phyloP scores from a whole-genome alignment of 2,113 vertebrate species.

The Lepus europaeus region DNA sequence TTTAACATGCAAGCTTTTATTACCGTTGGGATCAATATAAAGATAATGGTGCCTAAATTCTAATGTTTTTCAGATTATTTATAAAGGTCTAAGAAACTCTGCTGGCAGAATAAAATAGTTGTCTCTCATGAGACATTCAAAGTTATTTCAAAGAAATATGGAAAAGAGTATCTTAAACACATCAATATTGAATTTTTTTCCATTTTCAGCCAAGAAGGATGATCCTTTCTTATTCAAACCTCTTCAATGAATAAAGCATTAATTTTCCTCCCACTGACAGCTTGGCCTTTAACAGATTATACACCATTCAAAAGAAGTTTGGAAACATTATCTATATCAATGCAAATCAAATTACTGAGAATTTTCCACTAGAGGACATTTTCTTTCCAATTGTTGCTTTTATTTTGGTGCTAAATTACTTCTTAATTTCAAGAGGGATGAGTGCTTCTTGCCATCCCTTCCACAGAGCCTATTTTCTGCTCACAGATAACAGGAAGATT shows the following conservation, averaged over 20 bases:
- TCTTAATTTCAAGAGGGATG: slow-evolving; percentile 63
- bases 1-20: background rate
- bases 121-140: slow-evolving; percentile 32
- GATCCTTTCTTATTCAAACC: slow-evolving; percentile 46
- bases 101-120: slow-evolving; percentile 35
- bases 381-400: slow-evolving; percentile 52
- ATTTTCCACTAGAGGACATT: slow-evolving; percentile 65
- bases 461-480: background rate
- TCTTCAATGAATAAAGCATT: slow-evolving; percentile 65
- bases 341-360: slow-evolving; percentile 70
- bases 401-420: slow-evolving; percentile 76
- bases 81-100: background rate
- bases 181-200: slow-evolving; percentile 16
- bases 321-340: slow-evolving; percentile 50
- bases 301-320: slow-evolving; percentile 50
- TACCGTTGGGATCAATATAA: background rate
- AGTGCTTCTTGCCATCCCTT: background rate
- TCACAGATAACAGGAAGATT: slow-evolving; percentile 21
- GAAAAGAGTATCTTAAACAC: slow-evolving; percentile 50
- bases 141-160: slow-evolving; percentile 54
- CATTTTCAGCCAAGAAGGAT: background rate
- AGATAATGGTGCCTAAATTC: background rate
- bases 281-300: slow-evolving; percentile 20
- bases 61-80: slow-evolving; percentile 38
- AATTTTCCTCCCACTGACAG: slow-evolving; percentile 55